phyloP scores from a whole-genome alignment of 1,140 invertebrate genomes.

The Myzus persicae region DNA sequence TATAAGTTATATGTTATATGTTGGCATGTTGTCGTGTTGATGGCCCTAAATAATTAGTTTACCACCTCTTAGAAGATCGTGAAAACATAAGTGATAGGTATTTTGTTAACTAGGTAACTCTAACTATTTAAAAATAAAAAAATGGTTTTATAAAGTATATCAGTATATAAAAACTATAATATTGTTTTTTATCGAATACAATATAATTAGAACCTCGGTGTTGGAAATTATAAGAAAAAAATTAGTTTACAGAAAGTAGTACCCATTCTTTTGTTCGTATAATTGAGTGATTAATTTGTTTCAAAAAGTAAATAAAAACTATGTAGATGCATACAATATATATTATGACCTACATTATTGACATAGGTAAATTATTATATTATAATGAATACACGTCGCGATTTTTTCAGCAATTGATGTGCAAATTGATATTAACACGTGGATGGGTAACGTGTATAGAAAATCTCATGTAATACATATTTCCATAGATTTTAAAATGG shows the following conservation, averaged over 20 bases:
- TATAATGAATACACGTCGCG: neutral
- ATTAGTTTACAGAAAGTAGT: slow-evolving; percentile 4
- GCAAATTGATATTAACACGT: neutral
- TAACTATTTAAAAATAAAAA: neutral
- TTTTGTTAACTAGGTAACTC: neutral
- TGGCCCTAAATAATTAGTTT: neutral
- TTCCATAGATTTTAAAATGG: neutral
- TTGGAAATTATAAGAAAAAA: neutral
- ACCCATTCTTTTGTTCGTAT: neutral
- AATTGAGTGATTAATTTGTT: slow-evolving; percentile 30
- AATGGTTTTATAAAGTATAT: neutral
- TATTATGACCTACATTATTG: neutral
- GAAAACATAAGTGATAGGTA: neutral
- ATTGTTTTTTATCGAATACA: neutral
- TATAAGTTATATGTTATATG: neutral
- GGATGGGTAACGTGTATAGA: neutral
- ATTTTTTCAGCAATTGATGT: neutral
- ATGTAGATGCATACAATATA: neutral
- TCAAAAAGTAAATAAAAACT: neutral
- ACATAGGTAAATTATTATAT: neutral
- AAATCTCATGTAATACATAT: neutral
- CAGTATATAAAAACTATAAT: neutral
- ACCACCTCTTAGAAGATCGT: neutral
- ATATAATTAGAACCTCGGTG: neutral
- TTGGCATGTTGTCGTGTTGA: neutral